Conservation (phyloP, 2,888 invertebrate species). For the Alitta virens region DNA sequence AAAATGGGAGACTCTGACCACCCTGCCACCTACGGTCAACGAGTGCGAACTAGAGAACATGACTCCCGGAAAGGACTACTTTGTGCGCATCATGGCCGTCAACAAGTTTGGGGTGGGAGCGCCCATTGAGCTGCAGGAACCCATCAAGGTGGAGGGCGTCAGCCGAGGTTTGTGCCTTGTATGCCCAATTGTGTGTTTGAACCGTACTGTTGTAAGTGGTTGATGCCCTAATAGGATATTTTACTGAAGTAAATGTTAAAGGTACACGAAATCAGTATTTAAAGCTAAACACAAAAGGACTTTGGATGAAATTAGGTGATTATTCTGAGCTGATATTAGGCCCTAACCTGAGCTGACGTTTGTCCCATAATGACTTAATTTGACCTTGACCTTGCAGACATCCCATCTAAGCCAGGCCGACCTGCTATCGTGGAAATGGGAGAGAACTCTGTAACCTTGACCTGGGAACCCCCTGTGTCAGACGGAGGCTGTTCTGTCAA, state of each 20-base stretch:
- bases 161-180: conserved; percentile 10
- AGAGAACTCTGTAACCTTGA: conserved; percentile 25
- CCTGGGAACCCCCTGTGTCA: conserved; percentile 31
- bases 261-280: too few relatives aligned
- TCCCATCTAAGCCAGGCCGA: conserved; percentile 29
- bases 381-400: conserved; percentile 2
- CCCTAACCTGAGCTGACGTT: too few relatives aligned
- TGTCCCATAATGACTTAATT: too few relatives aligned
- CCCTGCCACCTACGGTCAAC: conserved; percentile 25
- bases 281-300: too few relatives aligned
- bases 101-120: conserved; percentile 33
- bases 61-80: conserved; percentile 34
- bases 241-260: too few relatives aligned
- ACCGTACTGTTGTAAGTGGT: too few relatives aligned
- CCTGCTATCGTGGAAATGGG: conserved; percentile 25
- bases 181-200: too few relatives aligned
- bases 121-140: conserved; percentile 24
- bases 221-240: too few relatives aligned
- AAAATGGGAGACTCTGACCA: conserved; percentile 39
- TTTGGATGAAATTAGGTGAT: too few relatives aligned
- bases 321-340: too few relatives aligned
- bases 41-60: conserved; percentile 35
- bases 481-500: conserved; percentile 22
- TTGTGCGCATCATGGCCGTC: conserved; percentile 34
- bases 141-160: conserved; percentile 22